Conservation (phyloP, 64 coral and sea anemone species). For the Orbicella faveolata region DNA sequence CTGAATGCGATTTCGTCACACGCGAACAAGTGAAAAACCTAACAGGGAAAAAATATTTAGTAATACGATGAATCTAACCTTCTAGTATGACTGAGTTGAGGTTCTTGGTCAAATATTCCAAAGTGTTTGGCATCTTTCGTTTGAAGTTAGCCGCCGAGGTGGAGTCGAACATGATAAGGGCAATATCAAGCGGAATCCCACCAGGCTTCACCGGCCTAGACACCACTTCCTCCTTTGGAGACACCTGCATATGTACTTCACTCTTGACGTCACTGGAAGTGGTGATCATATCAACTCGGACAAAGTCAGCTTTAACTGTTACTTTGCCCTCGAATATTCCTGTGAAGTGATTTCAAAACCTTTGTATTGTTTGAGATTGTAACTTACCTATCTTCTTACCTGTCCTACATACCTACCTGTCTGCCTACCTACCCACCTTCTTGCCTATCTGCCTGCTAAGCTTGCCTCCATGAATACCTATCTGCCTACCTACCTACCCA, state of each 20-base stretch:
- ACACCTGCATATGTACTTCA: slow-evolving; percentile 16
- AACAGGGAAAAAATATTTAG: background rate
- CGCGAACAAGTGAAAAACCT: background rate
- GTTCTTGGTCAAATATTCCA: slow-evolving; percentile 12
- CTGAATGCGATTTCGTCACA: background rate
- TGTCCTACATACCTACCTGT: no score
- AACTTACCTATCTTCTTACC: no score
- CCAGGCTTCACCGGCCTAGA: background rate
- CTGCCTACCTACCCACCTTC: no score
- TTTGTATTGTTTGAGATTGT: no score
- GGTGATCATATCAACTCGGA: background rate
- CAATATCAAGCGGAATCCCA: slow-evolving; percentile 46
- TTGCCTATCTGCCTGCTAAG: no score
- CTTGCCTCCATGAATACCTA: no score
- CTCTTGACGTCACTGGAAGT: slow-evolving; percentile 6
- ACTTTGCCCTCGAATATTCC: slow-evolving; percentile 3
- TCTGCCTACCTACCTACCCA: no score
- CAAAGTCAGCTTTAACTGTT: slow-evolving; percentile 1
- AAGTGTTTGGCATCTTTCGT: slow-evolving; percentile 37
- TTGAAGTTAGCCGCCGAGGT: slow-evolving; percentile 31
- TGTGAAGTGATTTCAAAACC: no score
- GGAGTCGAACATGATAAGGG: slow-evolving; percentile 44
- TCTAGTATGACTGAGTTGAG: background rate
- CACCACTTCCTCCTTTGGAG: slow-evolving; percentile 29
- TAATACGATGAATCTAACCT: background rate